phyloP scores from a whole-genome alignment of 2,113 vertebrate species.

The Anguilla japonica region DNA sequence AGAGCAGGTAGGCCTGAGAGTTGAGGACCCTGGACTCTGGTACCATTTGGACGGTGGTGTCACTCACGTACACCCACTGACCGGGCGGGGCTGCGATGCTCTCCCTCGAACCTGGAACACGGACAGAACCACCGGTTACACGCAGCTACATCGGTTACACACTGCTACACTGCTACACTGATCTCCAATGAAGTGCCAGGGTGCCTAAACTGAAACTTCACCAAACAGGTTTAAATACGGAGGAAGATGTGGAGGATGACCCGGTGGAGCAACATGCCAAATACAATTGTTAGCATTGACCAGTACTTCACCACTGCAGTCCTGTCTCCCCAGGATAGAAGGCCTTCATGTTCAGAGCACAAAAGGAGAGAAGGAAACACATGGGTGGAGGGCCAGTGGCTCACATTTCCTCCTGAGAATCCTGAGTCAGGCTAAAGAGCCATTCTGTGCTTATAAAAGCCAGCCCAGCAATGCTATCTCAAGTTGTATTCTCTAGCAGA shows the following conservation, averaged over 20 bases:
- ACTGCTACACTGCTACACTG: too few relatives aligned
- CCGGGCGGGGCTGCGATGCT: conserved; percentile 67
- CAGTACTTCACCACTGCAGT: not conserved
- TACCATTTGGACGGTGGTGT: conserved; percentile 87
- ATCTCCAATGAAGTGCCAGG: too few relatives aligned
- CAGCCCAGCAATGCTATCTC: conserved; percentile 3
- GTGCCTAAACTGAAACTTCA: too few relatives aligned
- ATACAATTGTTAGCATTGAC: not conserved
- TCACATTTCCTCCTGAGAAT: not conserved
- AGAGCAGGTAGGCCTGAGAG: conserved; percentile 97
- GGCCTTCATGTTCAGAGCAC: not conserved
- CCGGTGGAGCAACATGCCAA: too few relatives aligned
- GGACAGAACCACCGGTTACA: conserved; percentile 27
- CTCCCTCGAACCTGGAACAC: conserved; percentile 81
- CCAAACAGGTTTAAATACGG: too few relatives aligned
- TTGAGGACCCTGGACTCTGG: conserved; percentile 90
- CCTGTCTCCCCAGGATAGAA: not conserved
- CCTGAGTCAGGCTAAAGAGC: not conserved
- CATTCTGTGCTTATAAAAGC: conserved; percentile 20
- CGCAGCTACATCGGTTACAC: not conserved
- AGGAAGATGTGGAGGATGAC: too few relatives aligned
- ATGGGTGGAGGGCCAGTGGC: not conserved
- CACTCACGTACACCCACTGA: conserved; percentile 95
- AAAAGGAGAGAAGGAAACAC: not conserved
- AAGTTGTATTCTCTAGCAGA: conserved; percentile 6